phyloP scores from a whole-genome alignment of 2,797 vertebrate species.

The Eospalax fontanierii region DNA sequence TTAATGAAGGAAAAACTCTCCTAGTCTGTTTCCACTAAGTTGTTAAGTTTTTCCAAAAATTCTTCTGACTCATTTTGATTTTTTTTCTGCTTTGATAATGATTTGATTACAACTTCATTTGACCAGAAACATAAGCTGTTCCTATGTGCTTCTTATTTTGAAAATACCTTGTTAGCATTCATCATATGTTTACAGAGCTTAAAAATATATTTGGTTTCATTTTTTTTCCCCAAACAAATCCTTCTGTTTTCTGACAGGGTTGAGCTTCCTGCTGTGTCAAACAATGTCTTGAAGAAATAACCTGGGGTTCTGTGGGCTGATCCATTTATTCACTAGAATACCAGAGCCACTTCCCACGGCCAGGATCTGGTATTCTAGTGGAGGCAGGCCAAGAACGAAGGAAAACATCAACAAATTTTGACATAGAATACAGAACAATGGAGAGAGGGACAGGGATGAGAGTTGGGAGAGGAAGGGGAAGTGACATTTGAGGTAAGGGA shows the following conservation, averaged over 20 bases:
- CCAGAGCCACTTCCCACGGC: neutral
- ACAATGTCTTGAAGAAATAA: slow-evolving; percentile 8
- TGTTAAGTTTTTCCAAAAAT: slow-evolving; percentile 60
- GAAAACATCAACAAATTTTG: neutral
- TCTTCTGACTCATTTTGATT: slow-evolving; percentile 73
- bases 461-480: neutral
- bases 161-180: slow-evolving; percentile 83
- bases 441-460: neutral
- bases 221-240: slow-evolving; percentile 76
- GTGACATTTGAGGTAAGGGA: neutral
- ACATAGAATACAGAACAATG: neutral
- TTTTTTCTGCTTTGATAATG: slow-evolving; percentile 73
- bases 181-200: slow-evolving; percentile 79
- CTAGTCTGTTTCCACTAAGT: neutral
- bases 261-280: slow-evolving; percentile 56
- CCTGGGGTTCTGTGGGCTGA: neutral
- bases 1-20: slow-evolving; percentile 27
- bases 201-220: slow-evolving; percentile 78
- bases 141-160: slow-evolving; percentile 72
- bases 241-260: slow-evolving; percentile 78
- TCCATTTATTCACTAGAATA: neutral
- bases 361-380: rapidly evolving
- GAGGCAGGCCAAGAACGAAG: neutral
- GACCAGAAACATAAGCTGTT: slow-evolving; percentile 83
- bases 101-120: slow-evolving; percentile 80